phyloP scores from a whole-genome alignment of 2,888 invertebrate species.

The Ashinkailepas kermadecensis region DNA sequence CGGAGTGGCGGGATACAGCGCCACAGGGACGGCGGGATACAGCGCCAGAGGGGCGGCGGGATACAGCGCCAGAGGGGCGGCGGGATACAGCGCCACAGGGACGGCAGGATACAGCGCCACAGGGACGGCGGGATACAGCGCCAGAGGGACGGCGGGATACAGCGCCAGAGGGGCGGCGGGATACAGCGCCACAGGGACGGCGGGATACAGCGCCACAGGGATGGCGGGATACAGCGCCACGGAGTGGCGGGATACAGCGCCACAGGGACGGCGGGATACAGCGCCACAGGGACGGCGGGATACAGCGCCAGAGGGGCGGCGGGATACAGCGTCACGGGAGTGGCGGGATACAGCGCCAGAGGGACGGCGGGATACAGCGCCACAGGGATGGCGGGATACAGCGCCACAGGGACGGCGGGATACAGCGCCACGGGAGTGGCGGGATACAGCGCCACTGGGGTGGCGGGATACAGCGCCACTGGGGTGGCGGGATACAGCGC shows the following conservation, averaged over 20 bases:
- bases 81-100: neutral
- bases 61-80: neutral
- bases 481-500: constrained; percentile 24
- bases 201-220: constrained; percentile 3
- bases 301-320: neutral
- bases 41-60: constrained; percentile 21
- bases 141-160: constrained; percentile 12
- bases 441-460: constrained; percentile 1
- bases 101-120: constrained; percentile 22
- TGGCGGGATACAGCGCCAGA: constrained; percentile 22
- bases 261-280: neutral
- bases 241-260: constrained; percentile 24
- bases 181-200: constrained; percentile 15
- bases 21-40: neutral
- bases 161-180: neutral
- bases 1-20: constrained; percentile 24
- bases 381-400: constrained; percentile 14
- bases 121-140: neutral
- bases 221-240: neutral
- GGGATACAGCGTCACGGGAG: neutral
- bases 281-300: constrained; percentile 20
- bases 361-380: neutral
- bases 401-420: neutral
- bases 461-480: neutral
- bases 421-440: constrained; percentile 17